Evolutionary conservation across 1,140 invertebrate genomes (phyloP).

Genomic region (Drosophila sturtevanti): DNA sequence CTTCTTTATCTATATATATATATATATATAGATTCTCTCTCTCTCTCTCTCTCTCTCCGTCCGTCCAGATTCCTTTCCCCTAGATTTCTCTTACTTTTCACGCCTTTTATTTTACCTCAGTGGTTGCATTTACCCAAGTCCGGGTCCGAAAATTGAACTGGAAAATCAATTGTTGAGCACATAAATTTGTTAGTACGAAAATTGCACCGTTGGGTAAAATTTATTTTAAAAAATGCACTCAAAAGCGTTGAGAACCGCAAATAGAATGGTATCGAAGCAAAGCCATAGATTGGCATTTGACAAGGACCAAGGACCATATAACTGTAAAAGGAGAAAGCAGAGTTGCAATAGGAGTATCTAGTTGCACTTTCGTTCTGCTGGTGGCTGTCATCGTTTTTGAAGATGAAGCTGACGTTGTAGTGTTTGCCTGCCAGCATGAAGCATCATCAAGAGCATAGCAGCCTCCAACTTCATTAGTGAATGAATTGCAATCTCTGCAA

Average conservation of each 20-base stretch:
- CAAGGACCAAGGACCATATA: conserved; percentile 6
- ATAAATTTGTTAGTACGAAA: conserved; percentile 75
- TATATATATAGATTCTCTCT: no score
- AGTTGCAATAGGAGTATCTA: neutral
- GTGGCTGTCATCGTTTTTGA: conserved; percentile 5
- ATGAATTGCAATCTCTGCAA: conserved; percentile 4
- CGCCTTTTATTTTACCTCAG: conserved; percentile 64
- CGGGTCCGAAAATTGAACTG: conserved; percentile 57
- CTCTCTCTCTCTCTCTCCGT: neutral
- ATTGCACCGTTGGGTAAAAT: conserved; percentile 77
- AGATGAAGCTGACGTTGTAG: neutral
- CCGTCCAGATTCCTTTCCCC: neutral
- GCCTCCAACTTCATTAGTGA: conserved; percentile 34
- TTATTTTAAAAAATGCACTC: conserved; percentile 72
- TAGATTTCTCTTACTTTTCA: conserved; percentile 19
- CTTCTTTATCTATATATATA: conserved; percentile 1
- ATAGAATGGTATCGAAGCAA: conserved; percentile 46
- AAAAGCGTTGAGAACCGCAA: conserved; percentile 43
- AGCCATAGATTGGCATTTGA: conserved; percentile 36
- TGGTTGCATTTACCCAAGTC: conserved; percentile 30
- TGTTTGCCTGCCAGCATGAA: conserved; percentile 4
- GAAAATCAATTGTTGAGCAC: conserved; percentile 77
- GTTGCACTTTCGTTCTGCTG: neutral
- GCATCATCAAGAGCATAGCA: neutral
- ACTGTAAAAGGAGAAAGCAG: neutral